Evolutionary conservation across 2,888 invertebrate species (phyloP), one percentile per base, ranked within the genome.

Genomic region (Hipparchia semele): DNA sequence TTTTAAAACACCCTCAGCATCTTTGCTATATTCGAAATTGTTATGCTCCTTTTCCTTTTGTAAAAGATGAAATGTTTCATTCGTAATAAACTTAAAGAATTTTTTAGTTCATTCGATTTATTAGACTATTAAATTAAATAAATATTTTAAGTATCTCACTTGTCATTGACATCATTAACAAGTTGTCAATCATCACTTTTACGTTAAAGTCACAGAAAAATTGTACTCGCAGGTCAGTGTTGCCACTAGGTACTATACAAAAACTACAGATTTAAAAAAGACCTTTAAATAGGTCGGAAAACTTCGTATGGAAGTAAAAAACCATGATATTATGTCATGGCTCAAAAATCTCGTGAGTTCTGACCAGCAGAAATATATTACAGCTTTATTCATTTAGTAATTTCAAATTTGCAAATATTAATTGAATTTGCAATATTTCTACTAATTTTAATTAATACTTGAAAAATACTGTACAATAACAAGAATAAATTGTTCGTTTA

Each of bases 351-450:
- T 49, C 49, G 23, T 6, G 7, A 49, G 54, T 75, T 86, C 90
- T 89, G 90, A 81, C 90, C 90, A 85, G 90, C 90, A 90, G 90
- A 90, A 73, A 68, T 80, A 80, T 69, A 67, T 49, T 75, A 73
- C 71, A 76, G 70, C 65, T 70, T 67, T 59, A 64, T 70, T 68
- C 59, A 66, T 9, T 45, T 77, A 73, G 13, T 59, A 61, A 39
- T 49, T 56, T 59, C 33, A 65, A 23, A 23, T 23, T 23, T 65
- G 75, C 68, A 68, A 70, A 70, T 66, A 39, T 53, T 66, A 49
- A 10, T 62, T 10, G 10, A 62, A 58, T 62, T 56, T 64, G 53
- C 68, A 64, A 56, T 59, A n/a, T 39, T 39, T 70, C 68, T 33
- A 70, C 54, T 73, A 74, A 64, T 67, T 51, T 60, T 60, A 60